Base-by-base conservation (phyloP, 2,888 invertebrate genomes). In the Tetramorium bicarinatum region DNA sequence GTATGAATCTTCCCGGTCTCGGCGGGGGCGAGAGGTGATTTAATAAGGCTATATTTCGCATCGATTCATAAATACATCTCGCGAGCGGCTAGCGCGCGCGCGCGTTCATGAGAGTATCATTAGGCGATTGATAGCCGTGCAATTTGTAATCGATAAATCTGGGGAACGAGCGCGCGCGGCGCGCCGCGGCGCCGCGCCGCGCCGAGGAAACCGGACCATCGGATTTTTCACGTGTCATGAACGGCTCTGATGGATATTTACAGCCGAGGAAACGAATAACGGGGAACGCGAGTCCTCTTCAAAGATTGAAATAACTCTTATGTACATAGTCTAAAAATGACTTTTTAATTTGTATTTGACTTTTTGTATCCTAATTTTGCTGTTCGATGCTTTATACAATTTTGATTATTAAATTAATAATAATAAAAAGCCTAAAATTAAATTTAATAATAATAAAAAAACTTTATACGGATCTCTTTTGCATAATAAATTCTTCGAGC, bases 81-180 rank as follows among this genome's bases (percentile, higher is more conserved):
- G 74, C 61, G 54, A 41, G 54, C 67, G 81, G 81, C 74, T 79
- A 44, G 79, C 25, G 25, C 87, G 74, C 82, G 80, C 44, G 41
- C 41, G 15, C 52, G 15, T 56, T 71, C 44, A 71, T 34, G 56
- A 71, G 79, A 88, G 88, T 91, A 90, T 88, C 88, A 92, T 92
- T 92, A 92, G 84, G 89, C 89, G 92, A 91, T 89, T 90, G 92
- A 92, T 92, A 88, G 90, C 89, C 87, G 90, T 91, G 91, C 89
- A 92, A 92, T 92, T 92, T 92, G 91, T 91, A 92, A 92, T 92
- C 92, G 90, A 92, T 92, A 92, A 92, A 92, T 92, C 92, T 91
- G 87, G 79, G 82, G 85, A 89, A 88, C 89, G 87, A 91, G 84
- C 88, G 74, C 88, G 74, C 89, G 83, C 89, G 83, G 71, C 82